Conservation (phyloP, 2,113 vertebrate species). For the Cynopterus brachyotis region DNA sequence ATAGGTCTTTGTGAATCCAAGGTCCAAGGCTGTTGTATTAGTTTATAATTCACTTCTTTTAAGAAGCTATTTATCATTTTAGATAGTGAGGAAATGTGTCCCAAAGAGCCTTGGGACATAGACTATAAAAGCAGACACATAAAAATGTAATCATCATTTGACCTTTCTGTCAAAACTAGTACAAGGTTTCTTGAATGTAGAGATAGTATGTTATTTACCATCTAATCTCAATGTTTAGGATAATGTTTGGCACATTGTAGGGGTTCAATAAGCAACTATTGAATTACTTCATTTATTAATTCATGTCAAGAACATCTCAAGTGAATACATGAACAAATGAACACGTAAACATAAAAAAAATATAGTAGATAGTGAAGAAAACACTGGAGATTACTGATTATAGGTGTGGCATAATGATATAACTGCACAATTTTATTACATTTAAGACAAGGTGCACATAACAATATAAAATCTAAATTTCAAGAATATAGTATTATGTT, state of each 20-base stretch:
- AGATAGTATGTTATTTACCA: background rate
- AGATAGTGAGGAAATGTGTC: background rate
- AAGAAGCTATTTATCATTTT: background rate
- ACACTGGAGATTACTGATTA: background rate
- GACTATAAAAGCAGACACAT: background rate
- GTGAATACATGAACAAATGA: background rate
- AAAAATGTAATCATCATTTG: background rate
- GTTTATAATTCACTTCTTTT: background rate
- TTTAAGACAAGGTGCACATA: background rate
- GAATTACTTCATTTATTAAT: background rate
- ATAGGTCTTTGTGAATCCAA: background rate
- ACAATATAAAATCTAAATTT: background rate
- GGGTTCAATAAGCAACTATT: background rate
- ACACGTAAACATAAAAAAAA: background rate
- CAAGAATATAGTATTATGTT: background rate
- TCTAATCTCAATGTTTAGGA: background rate
- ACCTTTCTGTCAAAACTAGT: background rate
- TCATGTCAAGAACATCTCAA: background rate
- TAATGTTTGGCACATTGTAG: background rate
- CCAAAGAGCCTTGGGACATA: background rate
- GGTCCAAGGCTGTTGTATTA: background rate
- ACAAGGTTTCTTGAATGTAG: background rate
- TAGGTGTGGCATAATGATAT: background rate
- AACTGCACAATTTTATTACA: background rate
- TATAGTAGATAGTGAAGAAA: background rate